Conservation (phyloP, 2,113 vertebrate genomes). For the Corythaeola cristata region DNA sequence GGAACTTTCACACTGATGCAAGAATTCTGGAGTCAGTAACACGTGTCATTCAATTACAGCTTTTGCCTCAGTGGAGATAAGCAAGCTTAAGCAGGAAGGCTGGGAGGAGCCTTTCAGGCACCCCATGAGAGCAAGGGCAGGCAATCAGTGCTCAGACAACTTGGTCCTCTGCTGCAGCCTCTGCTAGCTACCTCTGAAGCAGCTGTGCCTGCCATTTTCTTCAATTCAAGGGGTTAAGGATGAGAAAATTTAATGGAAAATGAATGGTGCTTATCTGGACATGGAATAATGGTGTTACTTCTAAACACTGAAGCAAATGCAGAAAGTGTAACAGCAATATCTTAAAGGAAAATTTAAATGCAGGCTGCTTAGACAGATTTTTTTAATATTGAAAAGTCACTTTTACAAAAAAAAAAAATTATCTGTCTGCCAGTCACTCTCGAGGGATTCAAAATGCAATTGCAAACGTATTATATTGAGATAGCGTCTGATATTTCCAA, state of each 20-base stretch:
- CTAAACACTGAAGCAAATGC: neutral
- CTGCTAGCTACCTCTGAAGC: neutral
- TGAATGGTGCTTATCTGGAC: neutral
- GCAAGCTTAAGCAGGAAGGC: neutral
- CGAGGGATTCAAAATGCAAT: slow-evolving; percentile 5
- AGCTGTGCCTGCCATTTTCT: neutral
- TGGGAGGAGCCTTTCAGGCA: neutral
- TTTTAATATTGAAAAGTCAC: neutral
- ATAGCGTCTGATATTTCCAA: neutral
- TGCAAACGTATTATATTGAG: slow-evolving; percentile 7
- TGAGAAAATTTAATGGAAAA: slow-evolving; percentile 18
- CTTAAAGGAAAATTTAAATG: neutral
- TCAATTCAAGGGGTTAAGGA: neutral
- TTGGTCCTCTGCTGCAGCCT: neutral
- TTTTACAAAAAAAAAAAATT: slow-evolving; percentile 11
- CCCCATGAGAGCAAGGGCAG: neutral
- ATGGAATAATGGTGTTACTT: neutral
- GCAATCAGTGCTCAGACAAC: neutral
- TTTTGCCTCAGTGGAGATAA: neutral
- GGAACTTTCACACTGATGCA: neutral
- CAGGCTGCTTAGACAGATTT: neutral
- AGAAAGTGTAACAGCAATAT: neutral
- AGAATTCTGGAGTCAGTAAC: neutral
- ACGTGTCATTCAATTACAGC: neutral
- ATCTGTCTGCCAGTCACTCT: neutral